These are phyloP conservation scores for Pantherophis vulpinus DNA, from an alignment of 2,797 vertebrate species.

Conservation along the genomic window DNA sequence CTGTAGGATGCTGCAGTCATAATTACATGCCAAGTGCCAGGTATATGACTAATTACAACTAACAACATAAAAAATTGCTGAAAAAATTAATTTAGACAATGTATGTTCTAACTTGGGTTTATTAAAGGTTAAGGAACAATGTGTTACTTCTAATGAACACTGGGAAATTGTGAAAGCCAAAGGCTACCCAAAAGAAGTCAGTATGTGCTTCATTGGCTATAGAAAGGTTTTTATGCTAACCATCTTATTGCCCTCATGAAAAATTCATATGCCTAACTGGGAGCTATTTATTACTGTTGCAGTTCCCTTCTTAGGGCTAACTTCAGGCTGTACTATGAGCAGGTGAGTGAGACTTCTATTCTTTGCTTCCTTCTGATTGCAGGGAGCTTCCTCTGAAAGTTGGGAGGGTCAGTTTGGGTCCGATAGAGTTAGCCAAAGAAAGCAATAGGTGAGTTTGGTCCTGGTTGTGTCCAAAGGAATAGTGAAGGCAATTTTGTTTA, in stretches of 20 bases:
- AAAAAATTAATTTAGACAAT: not conserved
- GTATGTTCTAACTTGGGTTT: not conserved
- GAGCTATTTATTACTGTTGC: not conserved
- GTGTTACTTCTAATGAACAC: not conserved
- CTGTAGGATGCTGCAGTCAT: not conserved
- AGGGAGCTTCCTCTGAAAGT: not conserved
- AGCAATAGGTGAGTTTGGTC: not conserved
- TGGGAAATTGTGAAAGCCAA: not conserved
- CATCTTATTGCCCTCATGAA: not conserved
- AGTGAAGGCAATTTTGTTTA: not conserved
- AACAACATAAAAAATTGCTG: not conserved
- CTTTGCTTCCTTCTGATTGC: not conserved
- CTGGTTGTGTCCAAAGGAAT: not conserved
- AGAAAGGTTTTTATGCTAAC: not conserved
- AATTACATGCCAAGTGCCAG: not conserved
- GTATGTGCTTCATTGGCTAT: not conserved
- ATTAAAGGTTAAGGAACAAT: not conserved
- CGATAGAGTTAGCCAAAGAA: not conserved
- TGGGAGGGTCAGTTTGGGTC: not conserved
- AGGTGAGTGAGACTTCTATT: not conserved
- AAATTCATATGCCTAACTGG: not conserved
- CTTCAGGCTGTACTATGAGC: not conserved
- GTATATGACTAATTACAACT: not conserved
- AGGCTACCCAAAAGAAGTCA: not conserved
- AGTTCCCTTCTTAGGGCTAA: not conserved